Evolutionary conservation across 23 tunicate genomes (phyloP), one percentile per base, ranked within the genome.

Genomic region (Clavelina lepadiformis): DNA sequence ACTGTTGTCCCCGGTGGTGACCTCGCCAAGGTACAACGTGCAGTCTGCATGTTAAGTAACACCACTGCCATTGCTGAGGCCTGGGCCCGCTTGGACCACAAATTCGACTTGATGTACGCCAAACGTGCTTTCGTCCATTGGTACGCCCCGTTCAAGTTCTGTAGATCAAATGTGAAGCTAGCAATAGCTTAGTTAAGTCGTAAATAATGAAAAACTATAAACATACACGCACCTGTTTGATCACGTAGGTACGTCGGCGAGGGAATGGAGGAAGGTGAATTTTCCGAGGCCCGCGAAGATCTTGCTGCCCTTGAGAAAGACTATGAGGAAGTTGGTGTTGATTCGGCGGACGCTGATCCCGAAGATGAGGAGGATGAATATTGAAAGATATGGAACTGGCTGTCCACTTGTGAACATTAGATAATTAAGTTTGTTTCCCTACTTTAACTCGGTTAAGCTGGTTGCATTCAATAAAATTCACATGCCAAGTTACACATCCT

Each of bases 211-310:
- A n/a, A n/a, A n/a, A n/a, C n/a, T n/a, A n/a, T n/a, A n/a, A n/a
- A n/a, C n/a, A n/a, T n/a, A n/a, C n/a, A n/a, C n/a, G n/a, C n/a
- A n/a, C n/a, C n/a, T n/a, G n/a, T n/a, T n/a, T n/a, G n/a, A 53
- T 8, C 23, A 11, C 23, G 20, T 7, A 58, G 65, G 65, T 58
- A 58, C 35, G 65, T 58, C 35, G 65, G 65, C 7, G 91, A 82
- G 59, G 91, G 91, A 59, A 82, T 82, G 91, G 91, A 82, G 38
- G 91, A 82, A 58, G 91, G 91, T 35, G 91, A 82, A 41, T 82
- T 82, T 38, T 18, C 70, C 7, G 91, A 82, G 30, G 80, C 80
- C 20, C 28, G 74, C 2, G 80, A 74, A 46, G 80, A 74, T 50
- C 55, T 72, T 11, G 78, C 69, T 3, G 78, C 78, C 1, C 33